These are phyloP conservation scores for Drosophila heteroneura DNA, from an alignment of 2,888 invertebrate species.

Conservation along the genomic window DNA sequence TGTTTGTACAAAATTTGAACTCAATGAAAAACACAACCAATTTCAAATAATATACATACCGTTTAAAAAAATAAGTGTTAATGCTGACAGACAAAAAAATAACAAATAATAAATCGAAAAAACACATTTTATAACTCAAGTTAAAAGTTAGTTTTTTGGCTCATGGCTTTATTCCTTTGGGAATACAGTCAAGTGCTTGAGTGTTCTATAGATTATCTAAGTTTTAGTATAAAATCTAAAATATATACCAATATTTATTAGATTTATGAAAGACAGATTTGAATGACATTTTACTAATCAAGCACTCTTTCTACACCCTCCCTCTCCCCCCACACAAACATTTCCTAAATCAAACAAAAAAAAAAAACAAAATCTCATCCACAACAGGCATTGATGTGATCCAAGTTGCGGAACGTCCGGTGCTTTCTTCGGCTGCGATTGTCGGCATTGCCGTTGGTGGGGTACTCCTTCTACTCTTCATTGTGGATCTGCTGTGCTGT, in stretches of 20 bases:
- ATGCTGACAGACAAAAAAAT: constrained; percentile 5
- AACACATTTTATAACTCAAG: constrained; percentile 18
- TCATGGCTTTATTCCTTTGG: constrained; percentile 15
- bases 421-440: constrained; percentile 88
- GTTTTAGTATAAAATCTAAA: constrained; percentile 26
- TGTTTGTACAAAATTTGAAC: constrained; percentile 52
- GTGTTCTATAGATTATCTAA: constrained; percentile 40
- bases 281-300: constrained; percentile 69
- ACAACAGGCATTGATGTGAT: constrained; percentile 83
- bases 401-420: constrained; percentile 82
- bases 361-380: constrained; percentile 3
- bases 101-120: background rate
- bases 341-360: background rate
- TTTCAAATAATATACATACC: constrained; percentile 10
- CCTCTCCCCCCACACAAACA: background rate
- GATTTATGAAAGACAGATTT: constrained; percentile 31
- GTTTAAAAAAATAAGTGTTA: constrained; percentile 9
- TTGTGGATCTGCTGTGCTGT: constrained; percentile 94
- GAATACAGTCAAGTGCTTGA: constrained; percentile 23
- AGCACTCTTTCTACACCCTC: constrained; percentile 26
- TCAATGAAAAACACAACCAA: constrained; percentile 20
- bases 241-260: constrained; percentile 23
- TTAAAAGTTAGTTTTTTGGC: constrained; percentile 31
- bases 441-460: constrained; percentile 94
- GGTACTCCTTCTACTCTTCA: constrained; percentile 91